These are phyloP conservation scores for Abscondita cerata DNA, from an alignment of 2,888 invertebrate genomes.

Conservation along the genomic window DNA sequence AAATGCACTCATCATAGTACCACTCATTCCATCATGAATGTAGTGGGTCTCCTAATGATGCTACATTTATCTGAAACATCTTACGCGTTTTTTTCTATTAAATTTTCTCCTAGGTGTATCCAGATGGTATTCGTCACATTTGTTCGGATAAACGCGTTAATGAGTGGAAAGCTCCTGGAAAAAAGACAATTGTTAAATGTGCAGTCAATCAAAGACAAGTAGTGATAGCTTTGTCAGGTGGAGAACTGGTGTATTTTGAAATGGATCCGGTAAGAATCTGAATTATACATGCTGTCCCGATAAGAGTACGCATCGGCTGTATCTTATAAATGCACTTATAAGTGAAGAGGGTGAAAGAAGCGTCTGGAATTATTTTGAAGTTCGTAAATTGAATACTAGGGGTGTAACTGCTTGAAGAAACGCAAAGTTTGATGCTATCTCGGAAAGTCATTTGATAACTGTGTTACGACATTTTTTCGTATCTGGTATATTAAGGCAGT, in stretches of 20 bases:
- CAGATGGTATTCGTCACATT: constrained; percentile 98
- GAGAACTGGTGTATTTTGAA: constrained; percentile 98
- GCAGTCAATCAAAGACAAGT: constrained; percentile 99
- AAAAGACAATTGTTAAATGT: constrained; percentile 95
- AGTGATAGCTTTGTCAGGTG: constrained; percentile 95
- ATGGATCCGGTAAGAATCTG: constrained; percentile 99
- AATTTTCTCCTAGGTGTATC: constrained; percentile 79
- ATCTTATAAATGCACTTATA: too few species aligned
- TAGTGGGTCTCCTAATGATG: constrained; percentile 42
- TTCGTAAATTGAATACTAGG: too few species aligned
- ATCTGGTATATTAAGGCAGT: too few species aligned
- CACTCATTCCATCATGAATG: constrained; percentile 28
- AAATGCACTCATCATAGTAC: constrained; percentile 43
- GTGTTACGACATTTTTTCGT: too few species aligned
- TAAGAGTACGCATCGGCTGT: too few species aligned
- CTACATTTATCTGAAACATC: constrained; percentile 37
- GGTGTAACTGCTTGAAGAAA: too few species aligned
- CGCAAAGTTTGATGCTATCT: too few species aligned
- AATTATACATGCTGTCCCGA: too few species aligned
- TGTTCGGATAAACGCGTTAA: constrained; percentile 97
- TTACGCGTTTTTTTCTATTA: too few species aligned
- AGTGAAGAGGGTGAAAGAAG: too few species aligned
- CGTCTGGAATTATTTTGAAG: too few species aligned
- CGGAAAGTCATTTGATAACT: too few species aligned
- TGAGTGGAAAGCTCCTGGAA: constrained; percentile 99